A percentile compares a stretch with the other conserved stretches of the same genome.
Evolutionary conservation across 2,113 vertebrate genomes (phyloP).

Genomic region (Panthera leo): DNA sequence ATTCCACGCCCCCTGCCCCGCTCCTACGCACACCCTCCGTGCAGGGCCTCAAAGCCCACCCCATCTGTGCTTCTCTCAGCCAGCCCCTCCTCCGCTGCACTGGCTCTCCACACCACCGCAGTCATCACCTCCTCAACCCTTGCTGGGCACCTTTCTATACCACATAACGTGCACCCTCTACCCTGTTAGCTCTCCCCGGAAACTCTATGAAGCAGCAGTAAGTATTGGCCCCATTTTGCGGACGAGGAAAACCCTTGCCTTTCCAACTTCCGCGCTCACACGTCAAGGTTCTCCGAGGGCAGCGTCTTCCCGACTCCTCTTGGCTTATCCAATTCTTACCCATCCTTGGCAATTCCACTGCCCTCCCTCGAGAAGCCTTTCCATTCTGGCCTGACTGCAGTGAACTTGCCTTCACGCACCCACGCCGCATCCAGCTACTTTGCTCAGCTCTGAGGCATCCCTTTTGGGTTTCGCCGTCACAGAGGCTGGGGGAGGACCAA

Average conservation of each 20-base stretch:
- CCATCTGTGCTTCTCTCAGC: neutral
- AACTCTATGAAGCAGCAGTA: neutral
- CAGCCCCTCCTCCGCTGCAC: neutral
- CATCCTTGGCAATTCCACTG: accelerated
- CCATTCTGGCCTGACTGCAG: neutral
- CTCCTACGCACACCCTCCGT: accelerated
- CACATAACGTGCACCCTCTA: accelerated
- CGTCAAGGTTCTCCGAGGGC: accelerated
- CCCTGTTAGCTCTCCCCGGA: neutral
- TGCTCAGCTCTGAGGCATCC: neutral
- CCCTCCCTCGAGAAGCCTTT: neutral
- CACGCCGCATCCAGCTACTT: accelerated
- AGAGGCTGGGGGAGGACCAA: neutral
- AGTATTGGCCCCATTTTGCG: too few relatives aligned
- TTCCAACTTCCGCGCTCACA: accelerated
- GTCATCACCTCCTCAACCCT: neutral
- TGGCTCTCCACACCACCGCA: accelerated
- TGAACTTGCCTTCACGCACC: neutral
- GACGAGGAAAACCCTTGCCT: neutral
- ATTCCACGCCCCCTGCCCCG: accelerated
- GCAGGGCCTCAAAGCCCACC: neutral
- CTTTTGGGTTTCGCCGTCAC: neutral
- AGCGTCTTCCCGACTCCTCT: neutral
- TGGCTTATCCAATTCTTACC: too few relatives aligned
- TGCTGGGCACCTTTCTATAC: too few relatives aligned